Base-by-base conservation (phyloP, 2,797 vertebrate genomes). In the Falco novaeseelandiae region DNA sequence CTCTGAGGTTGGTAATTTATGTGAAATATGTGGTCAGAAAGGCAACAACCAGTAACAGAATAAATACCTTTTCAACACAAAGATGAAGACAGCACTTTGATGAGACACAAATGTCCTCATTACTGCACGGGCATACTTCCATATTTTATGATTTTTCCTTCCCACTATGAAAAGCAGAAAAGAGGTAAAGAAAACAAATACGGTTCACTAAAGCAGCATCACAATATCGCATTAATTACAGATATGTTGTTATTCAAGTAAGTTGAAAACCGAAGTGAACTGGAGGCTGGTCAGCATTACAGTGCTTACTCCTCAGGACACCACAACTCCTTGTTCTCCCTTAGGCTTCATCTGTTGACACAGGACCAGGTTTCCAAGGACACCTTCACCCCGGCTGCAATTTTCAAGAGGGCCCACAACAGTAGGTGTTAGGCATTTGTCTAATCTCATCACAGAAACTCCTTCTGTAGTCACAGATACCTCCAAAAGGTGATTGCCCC, bases 61-160 rank as follows among this genome's bases (percentile, higher is more conserved):
- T n/a, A 84, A 84, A 93, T 34, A 55, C 29, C 32, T 93, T 93
- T 93, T 89, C 51, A 54, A 40, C 34, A 32, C 29, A 66, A 89
- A 66, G 30, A 59, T 32, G 40, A 91, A 89, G 83, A 48, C 30
- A 48, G 46, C 34, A 21, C 38, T 78, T 73, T n/a, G 67, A 73
- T 55, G 52, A 38, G 55, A 59, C 69, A 84, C 42, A 89, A 92
- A 79, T 8, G 14, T 66, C 62, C 49, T 62, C 57, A 6, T 61
- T 89, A 69, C 44, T 32, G 5, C 67, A 27, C 0, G 1, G 30
- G 23, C 38, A 69, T 12, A 61, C 46, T 26, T 82, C 40, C 38
- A 10, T 3, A 25, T n/a, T 48, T 87, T 3, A 29, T 49, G 23
- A 19, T 38, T 72, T 58, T 83, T 65, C 38, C 9, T 17, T 57